Evolutionary conservation across 2,113 vertebrate genomes (phyloP), one percentile per base, ranked within the genome.

Genomic region (Rhabdornis inornatus): DNA sequence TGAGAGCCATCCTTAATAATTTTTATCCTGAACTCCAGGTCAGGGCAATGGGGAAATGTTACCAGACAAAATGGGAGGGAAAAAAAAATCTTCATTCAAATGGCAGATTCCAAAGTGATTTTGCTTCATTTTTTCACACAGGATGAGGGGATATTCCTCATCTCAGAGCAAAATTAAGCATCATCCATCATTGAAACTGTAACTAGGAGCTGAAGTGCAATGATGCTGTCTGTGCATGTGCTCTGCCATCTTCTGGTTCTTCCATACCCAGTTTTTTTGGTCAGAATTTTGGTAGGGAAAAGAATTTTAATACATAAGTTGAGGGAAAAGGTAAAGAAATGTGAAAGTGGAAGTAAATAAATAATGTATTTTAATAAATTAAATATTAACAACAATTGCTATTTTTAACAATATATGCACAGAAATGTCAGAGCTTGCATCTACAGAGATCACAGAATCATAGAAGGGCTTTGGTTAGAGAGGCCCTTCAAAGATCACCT

Each of bases 221-320:
- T 1, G 2, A 27, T 4, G 1, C 14, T 57, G 7, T 28, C 68
- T 56, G 19, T 42, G 7, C 22, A 6, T 12, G 9, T 55, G 47
- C 25, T 66, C 70, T 75, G n/a, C n/a, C 27, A 8, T 65, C 31
- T 42, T 50, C 61, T 63, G 24, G 3, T 47, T 70, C 27, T 31
- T 61, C 31, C 24, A 56, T 12, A 65, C 7, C 7, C 20, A 45
- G 5, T 19, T 79, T 37, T 35, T 31, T 55, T 28, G 6, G n/a
- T 16, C 59, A 42, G 1, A 63, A 7, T 66, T 92, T 71, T 83
- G 22, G 22, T 28, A 75, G 20, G 28, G 31, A 82, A 63, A 71
- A 83, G 0, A 28, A 74, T 49, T 60, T 74, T 65, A 35, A 40
- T 17, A 40, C 23, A 27, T 31, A 78, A 49, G 9, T 42, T 23